Evolutionary conservation across 2,797 vertebrate genomes (phyloP), one percentile per base, ranked within the genome.

Genomic region (Galaxias olidus): DNA sequence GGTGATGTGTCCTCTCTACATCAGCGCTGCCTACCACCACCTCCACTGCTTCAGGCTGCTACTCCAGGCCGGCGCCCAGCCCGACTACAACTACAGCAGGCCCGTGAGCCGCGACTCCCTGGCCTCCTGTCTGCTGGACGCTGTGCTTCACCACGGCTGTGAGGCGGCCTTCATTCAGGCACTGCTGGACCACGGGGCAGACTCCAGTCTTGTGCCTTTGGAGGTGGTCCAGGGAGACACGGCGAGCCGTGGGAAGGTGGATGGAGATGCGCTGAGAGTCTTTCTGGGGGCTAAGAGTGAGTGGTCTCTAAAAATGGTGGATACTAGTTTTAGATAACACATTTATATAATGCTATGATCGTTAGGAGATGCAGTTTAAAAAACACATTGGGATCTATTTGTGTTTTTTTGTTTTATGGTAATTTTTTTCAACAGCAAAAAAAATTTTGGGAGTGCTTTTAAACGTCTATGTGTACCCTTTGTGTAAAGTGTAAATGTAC

Each of bases 11-110:
- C 96, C 96, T 0, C 82, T 98, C 8, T 98, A 97, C 85, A 98
- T 98, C 88, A 96, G 96, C 0, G 96, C 96, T 0, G 94, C 95
- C 78, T 98, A 98, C 77, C 95, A 96, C 88, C 94, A 96, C 88
- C 92, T 98, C 5, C 89, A 89, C 64, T 96, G 95, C 81, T 98
- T 98, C 87, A 85, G 70, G 54, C 89, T 95, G 78, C 91, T 98
- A 49, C 93, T 98, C 10, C 92, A 92, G 80, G 95, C 96, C 0
- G 96, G 96, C 0, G 95, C 96, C 42, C 88, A 98, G 86, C 96
- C 96, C 0, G 94, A 98, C 84, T 98, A 96, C 77, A 98, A 98
- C 83, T 97, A 94, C 87, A 94, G 90, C 0, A 95, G 95, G 9
- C 94, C 93, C 0, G 92, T 97, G 74, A 93, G 93, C 83, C 88